These are phyloP conservation scores for Melanocharis versteri DNA, from an alignment of 2,113 vertebrate genomes.

Conservation along the genomic window DNA sequence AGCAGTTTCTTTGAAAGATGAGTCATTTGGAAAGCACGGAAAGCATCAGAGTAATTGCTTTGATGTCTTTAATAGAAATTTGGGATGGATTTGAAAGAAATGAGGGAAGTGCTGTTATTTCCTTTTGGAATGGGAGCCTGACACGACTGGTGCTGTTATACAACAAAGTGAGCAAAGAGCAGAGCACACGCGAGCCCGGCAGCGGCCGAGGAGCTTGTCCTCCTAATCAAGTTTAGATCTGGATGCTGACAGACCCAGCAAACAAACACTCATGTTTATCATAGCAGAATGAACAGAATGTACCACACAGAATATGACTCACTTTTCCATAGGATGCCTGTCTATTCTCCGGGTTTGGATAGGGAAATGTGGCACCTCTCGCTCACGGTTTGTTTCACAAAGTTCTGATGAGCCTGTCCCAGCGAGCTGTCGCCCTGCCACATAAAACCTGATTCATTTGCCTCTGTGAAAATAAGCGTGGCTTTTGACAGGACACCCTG, in stretches of 20 bases:
- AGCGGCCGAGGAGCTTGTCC: neutral
- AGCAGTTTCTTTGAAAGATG: constrained; percentile 27
- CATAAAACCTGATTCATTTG: constrained; percentile 23
- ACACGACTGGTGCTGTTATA: constrained; percentile 22
- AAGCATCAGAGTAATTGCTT: constrained; percentile 34
- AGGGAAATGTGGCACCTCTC: constrained; percentile 31
- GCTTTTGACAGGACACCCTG: constrained; percentile 8
- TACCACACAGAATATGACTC: constrained; percentile 57
- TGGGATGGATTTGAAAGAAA: constrained; percentile 17
- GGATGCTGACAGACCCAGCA: constrained; percentile 39
- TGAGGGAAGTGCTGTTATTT: constrained; percentile 41
- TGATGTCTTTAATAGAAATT: constrained; percentile 49
- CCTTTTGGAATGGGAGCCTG: constrained; percentile 27
- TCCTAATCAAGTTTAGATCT: constrained; percentile 17
- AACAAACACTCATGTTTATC: constrained; percentile 58
- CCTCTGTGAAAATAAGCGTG: neutral
- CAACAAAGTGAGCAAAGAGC: neutral
- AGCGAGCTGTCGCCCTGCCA: neutral
- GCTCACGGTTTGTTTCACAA: neutral
- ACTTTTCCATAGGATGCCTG: constrained; percentile 64
- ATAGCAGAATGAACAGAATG: constrained; percentile 64
- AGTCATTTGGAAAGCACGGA: neutral
- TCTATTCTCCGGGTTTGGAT: neutral
- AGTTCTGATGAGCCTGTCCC: neutral
- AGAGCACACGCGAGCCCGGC: neutral